Evolutionary conservation across 2,797 vertebrate genomes (phyloP).

Genomic region (Aselliscus stoliczkanus): DNA sequence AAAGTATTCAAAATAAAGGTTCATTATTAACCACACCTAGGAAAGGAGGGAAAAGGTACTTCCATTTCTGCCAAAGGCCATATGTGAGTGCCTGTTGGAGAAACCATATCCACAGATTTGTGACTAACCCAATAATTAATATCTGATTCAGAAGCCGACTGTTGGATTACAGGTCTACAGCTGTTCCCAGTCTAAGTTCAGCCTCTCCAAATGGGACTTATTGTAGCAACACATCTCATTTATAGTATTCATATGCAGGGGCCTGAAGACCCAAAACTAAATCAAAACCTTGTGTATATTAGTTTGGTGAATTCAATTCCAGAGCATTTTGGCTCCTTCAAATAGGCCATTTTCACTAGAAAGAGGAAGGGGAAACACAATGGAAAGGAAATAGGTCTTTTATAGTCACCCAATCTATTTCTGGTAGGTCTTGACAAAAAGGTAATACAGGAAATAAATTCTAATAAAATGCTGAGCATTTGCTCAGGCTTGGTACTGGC

Average conservation of each 20-base stretch:
- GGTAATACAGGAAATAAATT: constrained; percentile 76
- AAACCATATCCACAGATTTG: constrained; percentile 75
- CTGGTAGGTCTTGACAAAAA: constrained; percentile 79
- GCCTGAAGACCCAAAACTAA: constrained; percentile 79
- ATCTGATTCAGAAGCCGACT: constrained; percentile 82
- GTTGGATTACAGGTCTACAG: constrained; percentile 78
- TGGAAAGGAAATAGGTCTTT: constrained; percentile 81
- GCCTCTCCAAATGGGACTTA: constrained; percentile 79
- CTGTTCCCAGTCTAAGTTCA: constrained; percentile 79
- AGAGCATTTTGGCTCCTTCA: constrained; percentile 78
- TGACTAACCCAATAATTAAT: constrained; percentile 82
- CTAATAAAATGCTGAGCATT: constrained; percentile 72
- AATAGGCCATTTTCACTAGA: constrained; percentile 74
- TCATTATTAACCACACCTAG: constrained; percentile 76
- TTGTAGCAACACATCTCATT: constrained; percentile 82
- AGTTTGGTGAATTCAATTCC: constrained; percentile 77
- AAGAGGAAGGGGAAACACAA: constrained; percentile 37
- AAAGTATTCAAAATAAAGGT: constrained; percentile 71
- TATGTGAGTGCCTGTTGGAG: constrained; percentile 75
- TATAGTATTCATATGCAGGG: constrained; percentile 81
- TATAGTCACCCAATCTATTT: constrained; percentile 80
- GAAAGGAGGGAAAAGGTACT: constrained; percentile 65
- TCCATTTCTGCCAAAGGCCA: constrained; percentile 80
- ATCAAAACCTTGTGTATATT: constrained; percentile 83
- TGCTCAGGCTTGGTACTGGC: constrained; percentile 8